These are phyloP conservation scores for Ptychoptera albimana DNA, from an alignment of 2,888 invertebrate species.

Conservation along the genomic window DNA sequence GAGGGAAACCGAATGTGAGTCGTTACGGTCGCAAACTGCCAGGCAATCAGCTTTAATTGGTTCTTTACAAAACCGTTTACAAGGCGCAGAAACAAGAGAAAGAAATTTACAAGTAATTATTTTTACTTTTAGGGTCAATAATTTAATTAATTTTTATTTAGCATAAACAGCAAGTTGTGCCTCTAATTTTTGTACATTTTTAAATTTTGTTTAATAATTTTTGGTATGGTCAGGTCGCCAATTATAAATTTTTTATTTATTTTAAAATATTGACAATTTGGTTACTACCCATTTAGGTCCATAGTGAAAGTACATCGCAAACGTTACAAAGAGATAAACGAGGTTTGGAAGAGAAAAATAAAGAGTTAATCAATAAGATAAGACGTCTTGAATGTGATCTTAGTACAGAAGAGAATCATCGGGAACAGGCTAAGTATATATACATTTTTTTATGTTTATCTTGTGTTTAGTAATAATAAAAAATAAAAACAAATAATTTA, in stretches of 20 bases:
- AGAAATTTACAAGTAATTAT: slow-evolving; percentile 42
- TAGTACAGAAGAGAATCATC: slow-evolving; percentile 55
- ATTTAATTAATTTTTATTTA: not conserved
- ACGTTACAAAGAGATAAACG: slow-evolving; percentile 59
- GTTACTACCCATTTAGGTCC: no score
- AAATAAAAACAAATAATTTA: no score
- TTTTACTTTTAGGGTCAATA: no score
- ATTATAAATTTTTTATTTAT: not conserved
- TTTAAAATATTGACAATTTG: not conserved
- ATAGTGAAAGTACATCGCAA: slow-evolving; percentile 50
- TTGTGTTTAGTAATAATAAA: not conserved
- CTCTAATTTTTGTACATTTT: not conserved
- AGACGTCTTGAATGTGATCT: slow-evolving; percentile 56
- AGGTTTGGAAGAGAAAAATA: slow-evolving; percentile 55
- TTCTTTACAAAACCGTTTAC: slow-evolving; percentile 61
- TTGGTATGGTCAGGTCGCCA: not conserved
- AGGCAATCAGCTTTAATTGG: slow-evolving; percentile 66
- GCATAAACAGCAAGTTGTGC: not conserved
- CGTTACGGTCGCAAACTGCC: slow-evolving; percentile 69
- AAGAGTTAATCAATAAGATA: slow-evolving; percentile 59
- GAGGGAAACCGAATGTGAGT: slow-evolving; percentile 62
- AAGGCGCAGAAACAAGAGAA: slow-evolving; percentile 64
- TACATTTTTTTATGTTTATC: slow-evolving; percentile 13
- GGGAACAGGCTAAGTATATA: slow-evolving; percentile 43
- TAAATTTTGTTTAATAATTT: not conserved